Conservation (phyloP, 2,113 vertebrate genomes). For the Cromileptes altivelis region DNA sequence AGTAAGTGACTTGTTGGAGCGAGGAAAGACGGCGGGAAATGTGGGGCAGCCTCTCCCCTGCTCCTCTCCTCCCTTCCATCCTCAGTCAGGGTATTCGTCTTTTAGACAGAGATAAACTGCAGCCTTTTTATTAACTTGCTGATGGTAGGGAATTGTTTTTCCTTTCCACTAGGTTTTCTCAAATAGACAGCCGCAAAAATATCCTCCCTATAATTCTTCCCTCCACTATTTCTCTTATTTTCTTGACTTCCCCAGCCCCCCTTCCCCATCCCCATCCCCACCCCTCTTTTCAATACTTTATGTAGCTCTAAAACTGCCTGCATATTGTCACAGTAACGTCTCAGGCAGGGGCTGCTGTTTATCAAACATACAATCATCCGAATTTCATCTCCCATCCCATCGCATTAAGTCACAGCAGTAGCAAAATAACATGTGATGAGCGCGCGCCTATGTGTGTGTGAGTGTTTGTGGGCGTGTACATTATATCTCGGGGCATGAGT, state of each 20-base stretch:
- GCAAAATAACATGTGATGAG: slow-evolving; percentile 26
- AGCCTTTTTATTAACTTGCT: slow-evolving; percentile 84
- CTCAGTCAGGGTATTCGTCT: slow-evolving; percentile 81
- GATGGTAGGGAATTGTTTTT: slow-evolving; percentile 80
- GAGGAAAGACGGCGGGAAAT: slow-evolving; percentile 56
- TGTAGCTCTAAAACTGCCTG: slow-evolving; percentile 50
- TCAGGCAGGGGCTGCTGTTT: slow-evolving; percentile 47
- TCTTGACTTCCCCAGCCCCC: slow-evolving; percentile 39
- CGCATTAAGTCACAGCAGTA: slow-evolving; percentile 52
- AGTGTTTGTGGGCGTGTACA: slow-evolving; percentile 23
- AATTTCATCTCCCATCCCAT: slow-evolving; percentile 60
- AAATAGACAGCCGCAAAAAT: slow-evolving; percentile 71
- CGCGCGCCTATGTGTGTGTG: slow-evolving; percentile 6
- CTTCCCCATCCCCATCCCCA: not conserved
- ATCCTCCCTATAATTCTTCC: slow-evolving; percentile 67
- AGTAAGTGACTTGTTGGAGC: slow-evolving; percentile 65
- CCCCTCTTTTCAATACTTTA: slow-evolving; percentile 42
- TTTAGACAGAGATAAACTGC: slow-evolving; percentile 85
- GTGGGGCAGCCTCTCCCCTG: slow-evolving; percentile 58
- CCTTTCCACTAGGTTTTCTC: slow-evolving; percentile 70
- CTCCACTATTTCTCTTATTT: slow-evolving; percentile 56
- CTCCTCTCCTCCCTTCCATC: slow-evolving; percentile 61
- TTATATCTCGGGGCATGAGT: slow-evolving; percentile 16
- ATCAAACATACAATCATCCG: slow-evolving; percentile 61
- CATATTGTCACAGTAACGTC: slow-evolving; percentile 62